Evolutionary conservation across 2,797 vertebrate genomes (phyloP), one percentile per base, ranked within the genome.

Genomic region (Megaceryle alcyon): DNA sequence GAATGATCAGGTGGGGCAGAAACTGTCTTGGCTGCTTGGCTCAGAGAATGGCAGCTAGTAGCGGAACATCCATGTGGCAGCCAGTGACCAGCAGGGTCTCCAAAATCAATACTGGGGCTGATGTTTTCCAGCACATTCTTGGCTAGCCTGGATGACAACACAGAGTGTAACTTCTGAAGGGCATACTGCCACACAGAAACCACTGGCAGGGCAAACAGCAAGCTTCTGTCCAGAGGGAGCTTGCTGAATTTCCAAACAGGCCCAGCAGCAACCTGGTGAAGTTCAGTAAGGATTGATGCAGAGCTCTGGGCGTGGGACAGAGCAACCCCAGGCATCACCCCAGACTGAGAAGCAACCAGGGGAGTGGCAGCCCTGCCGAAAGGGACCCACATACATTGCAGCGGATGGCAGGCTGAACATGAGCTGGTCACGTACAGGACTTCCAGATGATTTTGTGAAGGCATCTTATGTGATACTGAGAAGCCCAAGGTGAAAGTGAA

Each of bases 361-460:
- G 31, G 21, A 48, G 69, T 1, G 0, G 44, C 31, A 64, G 46
- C 41, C 29, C 26, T 14, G 51, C 35, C 0, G 0, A 29, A 29
- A 60, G 17, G 10, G 29, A 59, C n/a, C 11, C 41, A 64, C 25
- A n/a, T 22, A 33, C 7, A 3, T 3, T 14, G 17, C 16, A 10
- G 19, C 3, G 43, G 18, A 4, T 35, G n/a, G 39, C 43, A 60
- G 43, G 63, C 28, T 70, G 57, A 56, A 56, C 14, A 11, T 0
- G 0, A 21, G 23, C 7, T 3, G 5, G 15, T 10, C 15, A 22
- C 0, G 0, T 31, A 44, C 39, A 10, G 35, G 63, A 54, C 14
- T 64, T 73, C 12, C 48, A 77, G 22, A 10, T 11, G 10, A 37
- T 31, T 68, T 48, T 49, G 14, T 69, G 31, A 29, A 73, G 56